Evolutionary conservation across 2,113 vertebrate species (phyloP), one percentile per base, ranked within the genome.

Genomic region (Sceloporus undulatus): DNA sequence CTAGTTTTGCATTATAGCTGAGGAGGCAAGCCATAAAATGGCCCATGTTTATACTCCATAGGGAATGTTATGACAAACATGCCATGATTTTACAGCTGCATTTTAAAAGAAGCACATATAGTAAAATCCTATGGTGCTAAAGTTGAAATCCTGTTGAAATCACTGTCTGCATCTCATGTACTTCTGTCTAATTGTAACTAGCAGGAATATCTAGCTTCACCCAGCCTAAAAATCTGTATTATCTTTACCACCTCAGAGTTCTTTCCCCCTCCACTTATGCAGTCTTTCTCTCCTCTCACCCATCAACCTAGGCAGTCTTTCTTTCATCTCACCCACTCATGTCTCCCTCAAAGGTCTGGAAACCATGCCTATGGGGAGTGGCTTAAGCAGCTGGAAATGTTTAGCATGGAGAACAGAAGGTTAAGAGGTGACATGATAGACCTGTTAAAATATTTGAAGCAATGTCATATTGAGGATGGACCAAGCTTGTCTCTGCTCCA

Each of bases 31-130:
- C n/a, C 77, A 5, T 27, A 77, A 74, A 87, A 54, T 48, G 27
- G 10, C 54, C 65, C 84, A 9, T 73, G 29, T 85, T 87, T 70
- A 68, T n/a, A 71, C 73, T 76, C 29, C 82, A 74, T 9, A 70
- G 77, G 21, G 27, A 88, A 86, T 85, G 10, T 65, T 84, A 74
- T 54, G 81, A 79, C 34, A 89, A 91, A 88, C 1, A 4, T 78
- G 62, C 82, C 48, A 7, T 84, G 48, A 84, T 85, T 70, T 88
- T 85, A 77, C 38, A 66, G 38, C 29, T 34, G 21, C 27, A 52
- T 85, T 86, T 86, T 79, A 14, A 13, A 48, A 42, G 16, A 76
- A 89, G 83, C 14, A 83, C 62, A 3, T 68, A 2, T 23, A 81
- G 23, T 10, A 42, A 5, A 59, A 54, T 42, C 34, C 34, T 21